Evolutionary conservation across 2,113 vertebrate genomes (phyloP).

Genomic region (Thalassarche chlororhynchos): DNA sequence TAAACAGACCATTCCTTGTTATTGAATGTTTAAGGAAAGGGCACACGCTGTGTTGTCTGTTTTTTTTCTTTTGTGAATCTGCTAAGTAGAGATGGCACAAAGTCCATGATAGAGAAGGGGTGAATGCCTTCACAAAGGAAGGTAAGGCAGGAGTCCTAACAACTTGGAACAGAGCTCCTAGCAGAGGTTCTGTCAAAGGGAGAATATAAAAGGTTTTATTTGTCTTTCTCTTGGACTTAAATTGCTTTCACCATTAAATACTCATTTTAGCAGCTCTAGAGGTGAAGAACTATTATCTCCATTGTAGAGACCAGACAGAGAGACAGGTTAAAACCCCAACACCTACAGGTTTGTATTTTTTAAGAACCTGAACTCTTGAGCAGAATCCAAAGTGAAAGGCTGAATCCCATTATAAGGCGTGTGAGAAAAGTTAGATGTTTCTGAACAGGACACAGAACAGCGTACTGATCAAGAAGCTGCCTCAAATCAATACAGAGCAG

Average conservation of each 20-base stretch:
- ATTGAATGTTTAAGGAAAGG: neutral
- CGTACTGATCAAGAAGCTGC: neutral
- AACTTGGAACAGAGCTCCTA: neutral
- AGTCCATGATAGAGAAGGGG: neutral
- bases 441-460: neutral
- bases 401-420: neutral
- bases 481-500: neutral
- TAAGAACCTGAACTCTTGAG: neutral
- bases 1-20: neutral
- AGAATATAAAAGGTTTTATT: neutral
- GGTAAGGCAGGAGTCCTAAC: neutral
- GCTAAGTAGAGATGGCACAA: neutral
- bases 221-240: neutral
- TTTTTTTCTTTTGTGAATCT: neutral
- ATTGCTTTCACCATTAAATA: neutral
- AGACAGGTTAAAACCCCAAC: neutral
- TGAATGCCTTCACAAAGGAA: neutral
- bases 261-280: neutral
- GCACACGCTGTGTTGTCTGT: neutral
- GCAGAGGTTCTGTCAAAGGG: neutral
- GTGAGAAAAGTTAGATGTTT: neutral
- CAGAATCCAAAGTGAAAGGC: neutral
- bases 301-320: neutral
- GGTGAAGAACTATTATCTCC: neutral
- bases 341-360: neutral